Base-by-base conservation (phyloP, 1,140 invertebrate genomes). In the Drosophila ironensis region DNA sequence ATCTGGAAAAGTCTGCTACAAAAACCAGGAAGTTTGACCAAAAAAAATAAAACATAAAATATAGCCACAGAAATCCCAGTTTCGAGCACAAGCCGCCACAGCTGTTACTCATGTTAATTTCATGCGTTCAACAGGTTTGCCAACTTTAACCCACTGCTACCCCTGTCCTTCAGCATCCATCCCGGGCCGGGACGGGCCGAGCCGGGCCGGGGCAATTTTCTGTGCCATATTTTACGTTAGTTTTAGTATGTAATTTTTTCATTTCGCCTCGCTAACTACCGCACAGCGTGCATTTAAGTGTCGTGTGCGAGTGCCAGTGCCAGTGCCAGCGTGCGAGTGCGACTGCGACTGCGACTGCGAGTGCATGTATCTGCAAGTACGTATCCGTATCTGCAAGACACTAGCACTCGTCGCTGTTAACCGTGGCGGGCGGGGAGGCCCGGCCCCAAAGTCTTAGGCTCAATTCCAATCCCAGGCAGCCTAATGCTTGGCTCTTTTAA, bases 241-340 rank as follows among this genome's bases (percentile, higher is more conserved):
- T 73, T 73, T 72, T 69, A 77, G 30, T n/a, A n/a, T n/a, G 70
- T 72, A 47, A 77, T 78, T 78, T 86, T 84, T 71, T 64, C 64
- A 86, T 82, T 84, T 86, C 57, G 78, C 73, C 57, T 78, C 74
- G 70, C 73, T 73, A 86, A 84, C 78, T 84, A 86, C 80, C 74
- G 81, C 78, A 77, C 78, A 82, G 78, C 77, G 77, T 82, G 77
- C 77, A 81, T 72, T 76, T 64, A 82, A 81, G 76, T 81, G 72
- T 81, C 75, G 70, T 47, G 33, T 47, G 50, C 42, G 44, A 59
- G 14, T 54, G 47, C 46, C 17, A 40, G 19, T 64, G 33, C 28
- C 14, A 33, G n/a, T n/a, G n/a, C n/a, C n/a, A n/a, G n/a, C n/a
- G n/a, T n/a, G n/a, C n/a, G n/a, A n/a, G n/a, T n/a, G n/a, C n/a